phyloP scores from a whole-genome alignment of 2,888 invertebrate species.

The Troides oblongomaculatus region DNA sequence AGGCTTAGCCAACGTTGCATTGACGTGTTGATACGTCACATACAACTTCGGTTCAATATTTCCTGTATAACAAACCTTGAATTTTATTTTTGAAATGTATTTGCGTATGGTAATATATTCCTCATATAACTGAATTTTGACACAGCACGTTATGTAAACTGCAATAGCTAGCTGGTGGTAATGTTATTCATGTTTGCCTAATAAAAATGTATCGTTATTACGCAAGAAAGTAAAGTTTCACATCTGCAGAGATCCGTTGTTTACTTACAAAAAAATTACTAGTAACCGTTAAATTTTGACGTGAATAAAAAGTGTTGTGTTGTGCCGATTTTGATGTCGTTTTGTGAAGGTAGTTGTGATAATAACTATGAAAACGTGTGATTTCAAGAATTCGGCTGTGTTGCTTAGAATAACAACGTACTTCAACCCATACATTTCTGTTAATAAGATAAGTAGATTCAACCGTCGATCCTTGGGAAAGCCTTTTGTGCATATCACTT shows the following conservation, averaged over 20 bases:
- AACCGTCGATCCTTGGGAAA: background rate
- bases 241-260: background rate
- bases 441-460: too few species aligned
- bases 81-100: conserved; percentile 34
- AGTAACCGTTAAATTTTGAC: too few species aligned
- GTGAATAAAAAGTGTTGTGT: too few species aligned
- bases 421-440: too few species aligned
- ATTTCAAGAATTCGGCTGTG: too few species aligned
- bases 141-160: conserved; percentile 20
- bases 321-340: too few species aligned
- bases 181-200: background rate
- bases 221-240: background rate
- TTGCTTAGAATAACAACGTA: too few species aligned
- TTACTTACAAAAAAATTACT: too few species aligned
- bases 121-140: conserved; percentile 20
- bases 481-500: background rate
- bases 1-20: conserved; percentile 30
- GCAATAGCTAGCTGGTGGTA: background rate
- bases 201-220: background rate
- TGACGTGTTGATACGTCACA: conserved; percentile 37
- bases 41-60: conserved; percentile 33
- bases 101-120: conserved; percentile 27
- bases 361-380: too few species aligned
- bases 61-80: conserved; percentile 39
- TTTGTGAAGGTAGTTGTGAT: too few species aligned